These are phyloP conservation scores for Pomatorhinus ruficollis DNA, from an alignment of 2,113 vertebrate genomes.

Conservation along the genomic window DNA sequence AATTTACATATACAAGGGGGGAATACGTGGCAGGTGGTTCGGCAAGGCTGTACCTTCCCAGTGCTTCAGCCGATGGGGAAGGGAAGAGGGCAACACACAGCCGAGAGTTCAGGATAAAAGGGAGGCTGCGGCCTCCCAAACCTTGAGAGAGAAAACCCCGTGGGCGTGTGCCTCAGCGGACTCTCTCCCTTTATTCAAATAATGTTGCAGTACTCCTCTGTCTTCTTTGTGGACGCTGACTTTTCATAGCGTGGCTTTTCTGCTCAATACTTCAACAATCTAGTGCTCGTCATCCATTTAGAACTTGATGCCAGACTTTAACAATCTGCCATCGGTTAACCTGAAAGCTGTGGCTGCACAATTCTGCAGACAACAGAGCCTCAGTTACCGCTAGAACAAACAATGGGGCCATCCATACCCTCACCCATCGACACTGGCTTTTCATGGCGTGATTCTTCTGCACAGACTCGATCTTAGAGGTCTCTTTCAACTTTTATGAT, in stretches of 20 bases:
- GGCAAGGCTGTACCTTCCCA: not conserved
- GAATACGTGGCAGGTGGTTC: rapidly evolving
- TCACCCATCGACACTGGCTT: not conserved
- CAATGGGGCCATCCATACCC: not conserved
- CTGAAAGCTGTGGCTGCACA: not conserved
- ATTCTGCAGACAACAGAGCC: not conserved
- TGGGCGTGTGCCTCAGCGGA: not conserved
- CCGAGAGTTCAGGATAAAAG: not conserved
- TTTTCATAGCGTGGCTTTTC: too few species aligned
- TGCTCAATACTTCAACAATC: not conserved
- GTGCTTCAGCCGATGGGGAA: not conserved
- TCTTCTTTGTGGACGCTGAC: too few species aligned
- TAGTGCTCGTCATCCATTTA: not conserved
- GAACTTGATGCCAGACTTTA: not conserved
- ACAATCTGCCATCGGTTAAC: not conserved
- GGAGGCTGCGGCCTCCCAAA: not conserved
- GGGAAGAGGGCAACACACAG: not conserved
- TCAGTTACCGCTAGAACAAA: not conserved
- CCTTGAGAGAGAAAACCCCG: not conserved
- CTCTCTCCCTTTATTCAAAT: not conserved
- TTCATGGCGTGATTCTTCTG: not conserved
- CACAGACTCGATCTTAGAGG: not conserved
- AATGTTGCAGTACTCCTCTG: not conserved
- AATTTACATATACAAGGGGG: not conserved
- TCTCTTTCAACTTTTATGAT: not conserved